Base-by-base conservation (phyloP, 2,797 vertebrate species). In the Pipistrellus pygmaeus region DNA sequence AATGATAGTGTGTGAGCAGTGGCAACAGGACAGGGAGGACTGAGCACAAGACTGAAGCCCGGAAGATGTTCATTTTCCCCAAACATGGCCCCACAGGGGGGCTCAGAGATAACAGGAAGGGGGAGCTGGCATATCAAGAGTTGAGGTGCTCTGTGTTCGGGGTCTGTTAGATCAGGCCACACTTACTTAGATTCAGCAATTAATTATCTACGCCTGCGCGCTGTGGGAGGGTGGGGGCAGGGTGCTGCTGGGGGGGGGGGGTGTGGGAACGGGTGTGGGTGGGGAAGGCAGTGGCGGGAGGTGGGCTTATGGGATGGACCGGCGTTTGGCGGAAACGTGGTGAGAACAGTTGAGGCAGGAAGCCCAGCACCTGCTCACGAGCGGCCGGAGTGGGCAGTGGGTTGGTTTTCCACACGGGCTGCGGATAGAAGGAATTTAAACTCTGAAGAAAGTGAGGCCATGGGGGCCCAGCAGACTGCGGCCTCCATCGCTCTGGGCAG, bases 341-440 rank as follows among this genome's bases (percentile, higher is more conserved):
- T 32, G 27, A 55, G 13, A 14, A 12, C 1, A 8, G 17, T 0
- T 8, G 66, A 44, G 12, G 9, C 6, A 5, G 68, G 84, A 27
- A 7, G 8, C 14, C 32, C 6, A 5, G 48, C 0, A 1, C 7
- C n/a, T 69, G 41, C 25, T 11, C 38, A 23, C 0, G 0, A 2
- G 21, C 41, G 27, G 23, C 48, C 8, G 55, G 51, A 14, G 14
- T 0, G 30, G 41, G 15, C 5, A 2, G 38, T 32, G 72, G 41
- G 9, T 15, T 9, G 0, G 53, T 27, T 21, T 83, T 83, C 69
- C 69, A 4, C 48, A 6, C 1, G 10, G 44, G n/a, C 11, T 48
- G 3, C 35, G 46, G 11, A 17, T 0, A 3, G 55, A 44, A 1
- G 41, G 41, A 25, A 15, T 7, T 81, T 23, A 62, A 93, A 77